Conservation (phyloP, 92 coral and sea anemone species). For the Porites evermanni region DNA sequence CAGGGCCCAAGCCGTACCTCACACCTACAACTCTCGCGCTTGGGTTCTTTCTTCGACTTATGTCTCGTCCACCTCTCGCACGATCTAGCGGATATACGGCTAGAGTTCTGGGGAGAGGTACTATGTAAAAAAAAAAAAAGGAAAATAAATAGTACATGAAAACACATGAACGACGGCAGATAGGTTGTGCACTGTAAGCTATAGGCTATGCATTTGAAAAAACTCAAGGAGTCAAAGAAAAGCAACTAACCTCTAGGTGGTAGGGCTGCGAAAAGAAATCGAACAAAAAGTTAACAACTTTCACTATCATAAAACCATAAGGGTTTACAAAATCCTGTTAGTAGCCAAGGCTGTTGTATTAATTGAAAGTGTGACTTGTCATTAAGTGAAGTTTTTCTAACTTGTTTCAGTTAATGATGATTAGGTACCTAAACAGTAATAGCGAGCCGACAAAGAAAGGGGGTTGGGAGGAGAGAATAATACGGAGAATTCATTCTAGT, state of each 20-base stretch:
- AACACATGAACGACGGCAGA: too few relatives aligned
- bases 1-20: slow-evolving; percentile 66
- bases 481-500: too few relatives aligned
- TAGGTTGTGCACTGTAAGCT: too few relatives aligned
- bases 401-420: too few relatives aligned
- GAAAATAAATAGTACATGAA: too few relatives aligned
- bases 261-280: not conserved
- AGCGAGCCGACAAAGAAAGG: too few relatives aligned
- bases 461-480: too few relatives aligned
- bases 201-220: not conserved
- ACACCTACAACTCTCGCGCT: slow-evolving; percentile 59
- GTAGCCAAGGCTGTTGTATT: too few relatives aligned
- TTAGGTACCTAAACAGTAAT: too few relatives aligned
- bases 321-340: too few relatives aligned
- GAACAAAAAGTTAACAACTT: not conserved
- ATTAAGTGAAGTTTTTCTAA: too few relatives aligned
- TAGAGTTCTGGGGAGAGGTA: slow-evolving; percentile 50
- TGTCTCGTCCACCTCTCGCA: slow-evolving; percentile 59
- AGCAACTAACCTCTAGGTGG: slow-evolving; percentile 10
- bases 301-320: not conserved
- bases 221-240: not conserved
- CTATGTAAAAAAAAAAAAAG: slow-evolving; percentile 11
- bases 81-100: slow-evolving; percentile 69
- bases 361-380: too few relatives aligned
- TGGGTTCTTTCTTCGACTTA: slow-evolving; percentile 63